Percentiles rank a stretch among this genome's conserved stretches.
These are phyloP conservation scores for Emydoidea blandingii DNA, from an alignment of 2,797 vertebrate species.

Conservation along the genomic window DNA sequence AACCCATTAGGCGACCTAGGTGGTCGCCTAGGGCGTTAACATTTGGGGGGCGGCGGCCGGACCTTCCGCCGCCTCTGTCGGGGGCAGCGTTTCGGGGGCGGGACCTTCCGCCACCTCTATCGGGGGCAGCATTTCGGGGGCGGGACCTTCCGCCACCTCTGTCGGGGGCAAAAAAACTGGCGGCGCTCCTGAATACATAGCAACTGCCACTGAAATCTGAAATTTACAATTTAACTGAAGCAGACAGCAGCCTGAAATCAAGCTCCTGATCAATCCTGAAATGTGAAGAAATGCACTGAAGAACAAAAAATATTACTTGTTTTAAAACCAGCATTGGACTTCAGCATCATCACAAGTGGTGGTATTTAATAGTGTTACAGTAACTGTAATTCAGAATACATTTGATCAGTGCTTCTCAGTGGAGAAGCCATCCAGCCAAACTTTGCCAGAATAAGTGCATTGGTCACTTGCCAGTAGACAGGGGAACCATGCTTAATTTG, in stretches of 20 bases:
- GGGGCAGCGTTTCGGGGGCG: too few relatives aligned
- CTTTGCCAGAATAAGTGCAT: conserved; percentile 1
- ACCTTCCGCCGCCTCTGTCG: too few relatives aligned
- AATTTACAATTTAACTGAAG: background rate
- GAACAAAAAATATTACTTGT: background rate
- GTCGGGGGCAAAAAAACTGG: background rate
- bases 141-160: too few relatives aligned
- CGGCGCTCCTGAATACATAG: background rate
- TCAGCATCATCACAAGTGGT: background rate
- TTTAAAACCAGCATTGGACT: background rate
- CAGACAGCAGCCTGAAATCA: background rate
- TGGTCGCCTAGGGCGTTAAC: too few relatives aligned
- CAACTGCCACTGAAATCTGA: background rate
- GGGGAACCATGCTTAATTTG: conserved; percentile 6
- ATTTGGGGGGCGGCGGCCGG: too few relatives aligned
- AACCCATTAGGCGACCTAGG: too few relatives aligned
- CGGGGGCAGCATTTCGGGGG: too few relatives aligned
- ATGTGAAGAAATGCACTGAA: background rate
- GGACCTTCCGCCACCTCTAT: too few relatives aligned
- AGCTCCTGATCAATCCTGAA: background rate
- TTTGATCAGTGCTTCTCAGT: background rate
- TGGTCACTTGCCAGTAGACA: conserved; percentile 35
- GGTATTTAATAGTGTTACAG: conserved; percentile 13
- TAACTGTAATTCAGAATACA: conserved; percentile 11
- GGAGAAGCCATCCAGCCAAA: conserved; percentile 21